A percentile compares a stretch with the other conserved stretches of the same genome.
Evolutionary conservation across 2,888 invertebrate genomes (phyloP).

Genomic region (Drosophila lutescens): DNA sequence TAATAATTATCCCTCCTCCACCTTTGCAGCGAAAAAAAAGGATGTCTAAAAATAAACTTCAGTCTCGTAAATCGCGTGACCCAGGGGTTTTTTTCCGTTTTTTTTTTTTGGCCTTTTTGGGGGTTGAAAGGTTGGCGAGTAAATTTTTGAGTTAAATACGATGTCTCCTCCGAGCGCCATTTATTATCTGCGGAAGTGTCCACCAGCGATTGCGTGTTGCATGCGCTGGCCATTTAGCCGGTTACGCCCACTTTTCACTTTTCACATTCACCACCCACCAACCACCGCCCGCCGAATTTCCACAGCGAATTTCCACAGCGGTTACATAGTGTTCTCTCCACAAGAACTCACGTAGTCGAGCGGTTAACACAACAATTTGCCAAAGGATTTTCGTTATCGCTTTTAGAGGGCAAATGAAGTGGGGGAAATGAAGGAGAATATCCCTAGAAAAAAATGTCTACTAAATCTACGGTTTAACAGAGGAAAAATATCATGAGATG

Average conservation of each 20-base stretch:
- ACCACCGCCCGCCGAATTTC: background rate
- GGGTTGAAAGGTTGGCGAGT: slow-evolving; percentile 1
- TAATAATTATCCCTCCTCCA: slow-evolving; percentile 1
- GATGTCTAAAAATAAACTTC: slow-evolving; percentile 15
- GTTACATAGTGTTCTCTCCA: background rate
- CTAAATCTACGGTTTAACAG: no score
- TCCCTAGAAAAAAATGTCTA: background rate
- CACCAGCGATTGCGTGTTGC: slow-evolving; percentile 35
- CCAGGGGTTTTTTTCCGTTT: background rate
- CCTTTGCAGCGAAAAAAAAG: background rate
- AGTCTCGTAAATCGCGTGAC: slow-evolving; percentile 17
- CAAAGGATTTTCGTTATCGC: slow-evolving; percentile 43
- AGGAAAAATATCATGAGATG: no score
- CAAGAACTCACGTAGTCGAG: slow-evolving; percentile 19
- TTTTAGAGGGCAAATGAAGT: background rate
- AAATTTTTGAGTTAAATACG: slow-evolving; percentile 29
- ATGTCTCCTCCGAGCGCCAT: slow-evolving; percentile 18
- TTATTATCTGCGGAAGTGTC: slow-evolving; percentile 42
- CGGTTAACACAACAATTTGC: slow-evolving; percentile 58
- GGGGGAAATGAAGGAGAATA: background rate
- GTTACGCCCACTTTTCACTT: slow-evolving; percentile 26
- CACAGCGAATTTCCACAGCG: background rate
- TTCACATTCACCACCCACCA: background rate
- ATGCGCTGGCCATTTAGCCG: slow-evolving; percentile 31
- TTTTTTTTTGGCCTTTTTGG: background rate